phyloP scores from a whole-genome alignment of 2,113 vertebrate genomes.

The Mormyrus lacerda region DNA sequence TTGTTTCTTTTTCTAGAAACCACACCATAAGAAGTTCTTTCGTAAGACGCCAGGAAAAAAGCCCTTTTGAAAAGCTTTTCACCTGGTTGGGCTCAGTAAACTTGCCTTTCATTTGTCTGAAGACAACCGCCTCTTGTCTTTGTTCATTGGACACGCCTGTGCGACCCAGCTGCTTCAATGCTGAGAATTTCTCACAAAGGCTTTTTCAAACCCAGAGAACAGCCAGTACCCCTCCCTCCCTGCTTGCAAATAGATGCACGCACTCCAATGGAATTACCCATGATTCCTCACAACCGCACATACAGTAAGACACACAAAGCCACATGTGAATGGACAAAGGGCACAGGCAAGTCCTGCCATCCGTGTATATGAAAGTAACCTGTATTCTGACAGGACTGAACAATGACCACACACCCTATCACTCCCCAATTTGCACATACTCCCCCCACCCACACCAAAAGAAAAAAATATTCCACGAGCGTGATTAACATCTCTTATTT shows the following conservation, averaged over 20 bases:
- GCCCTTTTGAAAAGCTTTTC: slow-evolving; percentile 8
- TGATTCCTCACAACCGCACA: not conserved
- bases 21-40: not conserved
- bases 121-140: slow-evolving; percentile 14
- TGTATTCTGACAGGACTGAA: slow-evolving; percentile 25
- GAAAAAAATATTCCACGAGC: slow-evolving; percentile 10
- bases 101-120: slow-evolving; percentile 4
- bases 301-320: not conserved
- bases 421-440: not conserved
- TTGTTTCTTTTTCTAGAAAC: not conserved
- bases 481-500: slow-evolving; percentile 45
- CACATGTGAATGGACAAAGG: not conserved
- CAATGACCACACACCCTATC: slow-evolving; percentile 28
- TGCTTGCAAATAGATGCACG: not conserved
- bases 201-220: slow-evolving; percentile 7
- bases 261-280: not conserved
- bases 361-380: not conserved
- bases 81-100: not conserved
- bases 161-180: slow-evolving; percentile 16
- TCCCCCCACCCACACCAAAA: not conserved
- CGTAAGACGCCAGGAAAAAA: not conserved
- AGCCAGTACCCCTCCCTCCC: not conserved
- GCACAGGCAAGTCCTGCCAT: not conserved
- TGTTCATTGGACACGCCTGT: slow-evolving; percentile 18
- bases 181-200: slow-evolving; percentile 24